Evolutionary conservation across 2,797 vertebrate genomes (phyloP).

Genomic region (Caiman crocodilus): DNA sequence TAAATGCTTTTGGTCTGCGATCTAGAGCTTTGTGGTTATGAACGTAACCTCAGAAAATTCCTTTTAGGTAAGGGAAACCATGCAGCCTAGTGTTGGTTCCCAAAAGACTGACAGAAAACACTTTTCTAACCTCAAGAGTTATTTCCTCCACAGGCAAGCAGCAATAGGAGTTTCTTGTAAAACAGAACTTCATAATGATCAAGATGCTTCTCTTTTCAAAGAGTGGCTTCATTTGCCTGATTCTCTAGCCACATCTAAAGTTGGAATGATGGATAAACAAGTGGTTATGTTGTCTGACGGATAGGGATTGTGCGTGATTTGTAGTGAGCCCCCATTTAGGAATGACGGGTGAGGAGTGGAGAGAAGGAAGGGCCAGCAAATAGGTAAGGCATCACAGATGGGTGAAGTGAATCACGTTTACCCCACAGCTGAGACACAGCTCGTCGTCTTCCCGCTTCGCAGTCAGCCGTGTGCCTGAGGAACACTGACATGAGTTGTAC

Average conservation of each 20-base stretch:
- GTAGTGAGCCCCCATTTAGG: not conserved
- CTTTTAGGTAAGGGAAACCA: not conserved
- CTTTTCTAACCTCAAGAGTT: not conserved
- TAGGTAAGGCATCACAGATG: not conserved
- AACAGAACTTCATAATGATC: not conserved
- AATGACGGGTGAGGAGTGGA: not conserved
- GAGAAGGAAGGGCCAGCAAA: not conserved
- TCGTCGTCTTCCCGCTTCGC: not conserved
- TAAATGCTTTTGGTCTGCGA: not conserved
- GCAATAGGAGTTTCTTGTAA: not conserved
- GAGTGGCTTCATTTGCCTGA: not conserved
- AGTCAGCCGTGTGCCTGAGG: not conserved
- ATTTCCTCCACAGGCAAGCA: not conserved
- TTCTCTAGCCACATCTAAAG: not conserved
- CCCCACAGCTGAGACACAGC: not conserved
- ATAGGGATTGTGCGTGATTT: not conserved
- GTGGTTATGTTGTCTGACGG: accelerated
- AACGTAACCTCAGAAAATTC: not conserved
- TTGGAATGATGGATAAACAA: not conserved
- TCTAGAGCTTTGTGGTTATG: not conserved
- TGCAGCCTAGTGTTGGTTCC: not conserved
- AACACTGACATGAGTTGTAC: not conserved
- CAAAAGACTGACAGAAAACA: not conserved
- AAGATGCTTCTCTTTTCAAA: not conserved
- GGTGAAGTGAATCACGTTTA: not conserved